Evolutionary conservation across 2,113 vertebrate species (phyloP).

Genomic region (Suncus etruscus): DNA sequence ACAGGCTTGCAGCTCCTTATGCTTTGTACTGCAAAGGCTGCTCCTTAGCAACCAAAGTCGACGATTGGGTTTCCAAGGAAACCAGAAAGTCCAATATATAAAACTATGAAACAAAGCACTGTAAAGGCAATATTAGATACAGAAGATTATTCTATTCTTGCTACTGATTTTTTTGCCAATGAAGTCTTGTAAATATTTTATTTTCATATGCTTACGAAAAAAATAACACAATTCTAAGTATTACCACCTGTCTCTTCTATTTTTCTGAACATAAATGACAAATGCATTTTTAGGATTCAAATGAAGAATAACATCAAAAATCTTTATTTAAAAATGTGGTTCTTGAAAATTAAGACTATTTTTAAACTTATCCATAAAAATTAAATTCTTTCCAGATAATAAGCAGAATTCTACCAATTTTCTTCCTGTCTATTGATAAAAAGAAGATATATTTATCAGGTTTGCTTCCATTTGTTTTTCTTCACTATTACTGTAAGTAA

Average conservation of each 20-base stretch:
- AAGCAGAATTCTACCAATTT: neutral
- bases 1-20: conserved; percentile 86
- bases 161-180: conserved; percentile 5
- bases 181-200: neutral
- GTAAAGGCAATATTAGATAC: conserved; percentile 70
- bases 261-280: conserved; percentile 49
- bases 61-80: conserved; percentile 93
- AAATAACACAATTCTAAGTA: neutral
- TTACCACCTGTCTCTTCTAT: neutral
- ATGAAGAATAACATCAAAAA: neutral
- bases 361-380: conserved; percentile 36
- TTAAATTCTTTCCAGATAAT: conserved; percentile 37
- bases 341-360: neutral
- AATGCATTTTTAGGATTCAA: conserved; percentile 77
- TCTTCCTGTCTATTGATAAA: neutral
- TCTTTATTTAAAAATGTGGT: neutral
- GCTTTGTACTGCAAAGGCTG: conserved; percentile 90
- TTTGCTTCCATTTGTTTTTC: neutral
- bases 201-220: conserved; percentile 46
- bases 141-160: conserved; percentile 63
- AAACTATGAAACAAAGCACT: conserved; percentile 86
- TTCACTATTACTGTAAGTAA: neutral
- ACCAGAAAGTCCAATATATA: conserved; percentile 87
- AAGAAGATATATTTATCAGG: neutral
- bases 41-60: conserved; percentile 95